phyloP scores from a whole-genome alignment of 2,113 vertebrate genomes.

The Rhinogobius similis region DNA sequence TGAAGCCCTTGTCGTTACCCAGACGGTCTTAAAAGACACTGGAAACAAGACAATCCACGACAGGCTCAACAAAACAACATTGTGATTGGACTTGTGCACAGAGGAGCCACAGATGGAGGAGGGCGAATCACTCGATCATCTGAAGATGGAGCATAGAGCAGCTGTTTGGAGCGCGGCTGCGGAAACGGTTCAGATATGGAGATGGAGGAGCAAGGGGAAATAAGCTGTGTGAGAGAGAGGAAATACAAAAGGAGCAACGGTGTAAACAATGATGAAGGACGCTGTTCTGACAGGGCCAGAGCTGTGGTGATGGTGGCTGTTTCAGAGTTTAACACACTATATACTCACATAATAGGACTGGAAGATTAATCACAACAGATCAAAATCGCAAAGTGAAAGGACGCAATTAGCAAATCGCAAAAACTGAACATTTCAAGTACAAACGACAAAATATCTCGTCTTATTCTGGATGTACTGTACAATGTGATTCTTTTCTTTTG shows the following conservation, averaged over 20 bases:
- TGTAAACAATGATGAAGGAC: background rate
- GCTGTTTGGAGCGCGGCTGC: constrained; percentile 34
- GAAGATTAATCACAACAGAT: too few relatives aligned
- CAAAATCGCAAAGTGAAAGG: too few relatives aligned
- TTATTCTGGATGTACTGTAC: too few relatives aligned
- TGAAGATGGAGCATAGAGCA: constrained; percentile 36
- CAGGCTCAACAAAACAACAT: constrained; percentile 14
- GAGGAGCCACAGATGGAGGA: constrained; percentile 35
- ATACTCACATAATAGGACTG: too few relatives aligned
- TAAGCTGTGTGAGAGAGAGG: constrained; percentile 13
- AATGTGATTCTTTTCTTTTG: too few relatives aligned
- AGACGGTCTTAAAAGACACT: background rate
- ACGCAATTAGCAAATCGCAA: too few relatives aligned
- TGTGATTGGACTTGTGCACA: constrained; percentile 5
- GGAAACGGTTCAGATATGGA: constrained; percentile 27
- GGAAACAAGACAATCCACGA: constrained; percentile 15
- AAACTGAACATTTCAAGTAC: too few relatives aligned
- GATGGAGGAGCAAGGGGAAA: constrained; percentile 29
- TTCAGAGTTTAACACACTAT: background rate
- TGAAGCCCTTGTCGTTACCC: background rate
- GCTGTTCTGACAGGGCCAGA: background rate
- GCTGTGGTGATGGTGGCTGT: background rate
- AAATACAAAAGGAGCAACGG: background rate
- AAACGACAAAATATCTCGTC: too few relatives aligned
- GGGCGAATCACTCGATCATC: constrained; percentile 51